Evolutionary conservation across 1,140 invertebrate genomes (phyloP).

Genomic region (Protaetia brevitarsis): DNA sequence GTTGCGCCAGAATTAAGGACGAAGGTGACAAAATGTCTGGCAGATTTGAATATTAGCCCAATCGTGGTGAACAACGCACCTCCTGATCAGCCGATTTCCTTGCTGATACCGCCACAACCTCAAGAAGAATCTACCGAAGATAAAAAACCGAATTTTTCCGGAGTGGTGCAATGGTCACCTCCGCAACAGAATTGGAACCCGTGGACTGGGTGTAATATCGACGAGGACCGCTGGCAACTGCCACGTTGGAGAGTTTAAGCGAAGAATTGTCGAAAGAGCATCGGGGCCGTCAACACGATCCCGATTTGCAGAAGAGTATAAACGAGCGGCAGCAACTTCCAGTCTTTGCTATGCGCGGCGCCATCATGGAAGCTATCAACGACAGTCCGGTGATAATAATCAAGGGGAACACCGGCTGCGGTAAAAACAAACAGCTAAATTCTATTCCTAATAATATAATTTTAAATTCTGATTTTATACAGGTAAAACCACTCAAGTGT

Average conservation of each 20-base stretch:
- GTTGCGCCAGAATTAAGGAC: slow-evolving; percentile 66
- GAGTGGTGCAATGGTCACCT: slow-evolving; percentile 93
- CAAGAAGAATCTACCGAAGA: slow-evolving; percentile 51
- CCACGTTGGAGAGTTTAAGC: slow-evolving; percentile 77
- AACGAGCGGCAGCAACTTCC: slow-evolving; percentile 71
- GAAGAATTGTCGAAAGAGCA: slow-evolving; percentile 66
- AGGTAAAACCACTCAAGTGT: slow-evolving; percentile 76
- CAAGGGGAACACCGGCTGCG: slow-evolving; percentile 92
- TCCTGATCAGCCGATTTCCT: slow-evolving; percentile 49
- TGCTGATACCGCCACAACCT: slow-evolving; percentile 62
- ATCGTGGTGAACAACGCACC: slow-evolving; percentile 33
- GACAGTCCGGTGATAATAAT: slow-evolving; percentile 86
- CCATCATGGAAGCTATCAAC: slow-evolving; percentile 81
- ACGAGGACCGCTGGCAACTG: slow-evolving; percentile 79
- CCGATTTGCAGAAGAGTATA: slow-evolving; percentile 60
- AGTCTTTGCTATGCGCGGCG: slow-evolving; percentile 66
- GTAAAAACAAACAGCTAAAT: no score
- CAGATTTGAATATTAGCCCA: slow-evolving; percentile 59
- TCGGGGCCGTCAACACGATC: slow-evolving; percentile 62
- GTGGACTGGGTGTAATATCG: slow-evolving; percentile 92
- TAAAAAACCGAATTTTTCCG: slow-evolving; percentile 56
- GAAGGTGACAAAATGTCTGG: slow-evolving; percentile 64
- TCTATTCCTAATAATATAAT: neutral
- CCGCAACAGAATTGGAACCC: slow-evolving; percentile 95
- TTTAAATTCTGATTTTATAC: slow-evolving; percentile 17